Evolutionary conservation across 1,140 invertebrate species (phyloP).

Genomic region (Chelonus insularis): DNA sequence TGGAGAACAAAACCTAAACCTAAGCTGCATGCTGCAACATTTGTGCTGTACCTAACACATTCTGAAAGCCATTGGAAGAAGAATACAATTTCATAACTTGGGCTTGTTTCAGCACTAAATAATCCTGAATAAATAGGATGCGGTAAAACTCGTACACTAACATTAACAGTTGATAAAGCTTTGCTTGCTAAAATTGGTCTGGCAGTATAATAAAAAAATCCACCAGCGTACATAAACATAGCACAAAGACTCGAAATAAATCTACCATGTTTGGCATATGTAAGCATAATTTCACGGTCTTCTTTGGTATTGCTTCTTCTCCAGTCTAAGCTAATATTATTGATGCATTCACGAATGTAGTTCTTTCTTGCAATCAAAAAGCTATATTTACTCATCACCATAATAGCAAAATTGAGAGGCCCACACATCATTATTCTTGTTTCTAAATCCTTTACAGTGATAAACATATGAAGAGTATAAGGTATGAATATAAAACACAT

Average conservation of each 20-base stretch:
- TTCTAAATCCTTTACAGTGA: constrained; percentile 32
- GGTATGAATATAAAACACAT: constrained; percentile 30
- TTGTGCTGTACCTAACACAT: constrained; percentile 34
- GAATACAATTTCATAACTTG: constrained; percentile 37
- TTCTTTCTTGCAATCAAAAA: constrained; percentile 20
- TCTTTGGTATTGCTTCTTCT: background rate
- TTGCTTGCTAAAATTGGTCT: constrained; percentile 42
- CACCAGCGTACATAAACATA: constrained; percentile 44
- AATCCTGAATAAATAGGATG: constrained; percentile 32
- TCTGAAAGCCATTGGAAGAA: constrained; percentile 31
- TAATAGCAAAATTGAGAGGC: constrained; percentile 36
- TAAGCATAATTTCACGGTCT: constrained; percentile 30
- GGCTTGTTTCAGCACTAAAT: constrained; percentile 30
- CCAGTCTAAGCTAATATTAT: constrained; percentile 34
- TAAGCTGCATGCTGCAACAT: constrained; percentile 31
- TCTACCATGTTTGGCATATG: constrained; percentile 28
- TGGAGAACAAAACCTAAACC: constrained; percentile 34
- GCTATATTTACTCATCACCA: constrained; percentile 34
- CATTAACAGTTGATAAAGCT: constrained; percentile 32
- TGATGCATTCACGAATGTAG: constrained; percentile 23
- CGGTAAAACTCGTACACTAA: constrained; percentile 28
- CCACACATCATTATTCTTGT: constrained; percentile 38
- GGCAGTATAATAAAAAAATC: constrained; percentile 45
- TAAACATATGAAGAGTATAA: constrained; percentile 31
- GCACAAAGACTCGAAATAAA: constrained; percentile 34